Evolutionary conservation across 2,888 invertebrate species (phyloP), one percentile per base, ranked within the genome.

Genomic region (Heteromyza rotundicornis): DNA sequence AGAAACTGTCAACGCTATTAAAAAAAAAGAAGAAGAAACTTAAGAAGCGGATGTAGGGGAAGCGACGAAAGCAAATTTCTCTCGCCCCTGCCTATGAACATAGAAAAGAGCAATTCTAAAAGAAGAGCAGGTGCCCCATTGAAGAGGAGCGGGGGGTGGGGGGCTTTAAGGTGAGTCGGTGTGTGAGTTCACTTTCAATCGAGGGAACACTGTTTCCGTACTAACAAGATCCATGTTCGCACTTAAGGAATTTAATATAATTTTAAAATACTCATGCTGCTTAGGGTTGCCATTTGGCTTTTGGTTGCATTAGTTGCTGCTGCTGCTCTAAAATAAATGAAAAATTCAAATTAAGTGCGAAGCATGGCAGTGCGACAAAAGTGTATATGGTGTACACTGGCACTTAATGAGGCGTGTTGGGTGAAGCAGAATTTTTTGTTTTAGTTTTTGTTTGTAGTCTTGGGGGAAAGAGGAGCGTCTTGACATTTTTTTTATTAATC

Each of bases 1-100:
- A 62, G 55, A 57, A 62, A 62, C 54, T 54, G 54, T 36, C 32
- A 35, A 51, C 51, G n/a, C 51, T 51, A 35, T 32, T 32, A 32
- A 47, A 20, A 20, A 47, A 40, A 5, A 17, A 19, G 47, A 3
- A 20, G 17, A 19, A 27, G 27, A 27, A 27, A n/a, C n/a, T n/a
- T n/a, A n/a, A n/a, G n/a, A n/a, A n/a, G n/a, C n/a, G 7, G 27
- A 27, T 27, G 27, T 5, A 47, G 47, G 3, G 47, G 40, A n/a
- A 40, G 40, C 40, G 12, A 40, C 32, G 32, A 5, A 32, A 32
- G 32, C 5, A 8, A 8, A n/a, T n/a, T n/a, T n/a, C n/a, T n/a
- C n/a, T n/a, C n/a, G n/a, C n/a, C 27, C 27, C 10, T 27, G 10
- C 27, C 10, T 27, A 40, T 40, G n/a, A 12, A n/a, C 10, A n/a